These are phyloP conservation scores for Poecile montanus DNA, from an alignment of 2,797 vertebrate genomes.

Conservation along the genomic window DNA sequence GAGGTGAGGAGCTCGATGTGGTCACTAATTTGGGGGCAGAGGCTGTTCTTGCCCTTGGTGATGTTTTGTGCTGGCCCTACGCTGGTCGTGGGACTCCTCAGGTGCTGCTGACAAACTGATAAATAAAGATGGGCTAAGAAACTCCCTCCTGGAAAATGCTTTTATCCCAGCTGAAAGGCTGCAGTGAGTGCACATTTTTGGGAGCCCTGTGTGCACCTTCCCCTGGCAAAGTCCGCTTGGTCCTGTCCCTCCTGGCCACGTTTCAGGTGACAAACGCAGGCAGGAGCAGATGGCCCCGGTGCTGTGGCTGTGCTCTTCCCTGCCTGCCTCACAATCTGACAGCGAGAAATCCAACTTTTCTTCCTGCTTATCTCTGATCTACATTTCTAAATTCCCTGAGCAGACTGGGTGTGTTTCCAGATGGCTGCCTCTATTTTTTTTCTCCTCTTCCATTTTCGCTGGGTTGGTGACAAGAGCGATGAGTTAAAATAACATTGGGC, in stretches of 20 bases:
- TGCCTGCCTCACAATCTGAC: accelerated
- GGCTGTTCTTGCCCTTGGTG: not conserved
- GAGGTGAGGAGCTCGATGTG: accelerated
- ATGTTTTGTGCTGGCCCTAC: not conserved
- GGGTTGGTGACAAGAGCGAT: not conserved
- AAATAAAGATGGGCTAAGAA: not conserved
- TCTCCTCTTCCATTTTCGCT: not conserved
- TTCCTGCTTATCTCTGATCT: not conserved
- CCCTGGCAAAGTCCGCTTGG: not conserved
- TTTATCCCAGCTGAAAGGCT: not conserved
- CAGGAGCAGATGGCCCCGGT: slow-evolving; percentile 19
- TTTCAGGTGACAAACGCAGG: not conserved
- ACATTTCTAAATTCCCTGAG: not conserved
- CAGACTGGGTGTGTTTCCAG: not conserved
- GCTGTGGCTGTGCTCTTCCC: not conserved
- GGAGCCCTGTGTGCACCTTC: not conserved
- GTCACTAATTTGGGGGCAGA: not conserved
- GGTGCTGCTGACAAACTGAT: not conserved
- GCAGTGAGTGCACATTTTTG: not conserved
- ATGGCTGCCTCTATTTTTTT: not conserved
- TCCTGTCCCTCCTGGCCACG: not conserved
- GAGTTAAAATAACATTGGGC: not conserved
- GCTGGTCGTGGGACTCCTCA: accelerated
- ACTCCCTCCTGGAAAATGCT: not conserved
- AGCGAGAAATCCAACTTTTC: not conserved